Evolutionary conservation across 2,113 vertebrate species (phyloP).

Genomic region (Podocnemis expansa): DNA sequence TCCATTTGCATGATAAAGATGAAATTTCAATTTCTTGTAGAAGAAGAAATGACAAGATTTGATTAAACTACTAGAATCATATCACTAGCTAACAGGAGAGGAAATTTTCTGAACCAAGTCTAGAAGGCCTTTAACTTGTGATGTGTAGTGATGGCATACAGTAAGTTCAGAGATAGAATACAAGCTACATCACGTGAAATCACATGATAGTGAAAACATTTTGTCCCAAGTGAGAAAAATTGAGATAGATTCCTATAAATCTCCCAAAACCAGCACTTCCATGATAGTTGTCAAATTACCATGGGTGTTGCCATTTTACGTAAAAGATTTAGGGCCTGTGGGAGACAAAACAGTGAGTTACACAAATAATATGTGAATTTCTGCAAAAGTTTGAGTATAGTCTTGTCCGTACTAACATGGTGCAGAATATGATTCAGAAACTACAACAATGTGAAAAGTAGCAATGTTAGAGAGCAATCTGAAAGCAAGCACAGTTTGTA

Average conservation of each 20-base stretch:
- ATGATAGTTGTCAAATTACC: rapidly evolving
- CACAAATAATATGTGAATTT: not conserved
- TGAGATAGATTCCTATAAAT: not conserved
- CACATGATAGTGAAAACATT: rapidly evolving
- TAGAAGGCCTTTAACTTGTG: not conserved
- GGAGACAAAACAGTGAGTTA: rapidly evolving
- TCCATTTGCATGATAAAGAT: not conserved
- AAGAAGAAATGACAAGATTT: not conserved
- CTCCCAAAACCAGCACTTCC: not conserved
- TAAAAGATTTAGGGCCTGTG: rapidly evolving
- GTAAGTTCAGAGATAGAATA: not conserved
- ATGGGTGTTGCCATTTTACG: not conserved
- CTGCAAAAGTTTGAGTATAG: rapidly evolving
- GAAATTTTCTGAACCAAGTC: not conserved
- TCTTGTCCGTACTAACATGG: not conserved
- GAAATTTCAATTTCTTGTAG: not conserved
- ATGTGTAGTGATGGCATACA: not conserved
- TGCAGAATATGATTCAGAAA: not conserved
- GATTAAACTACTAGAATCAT: no score
- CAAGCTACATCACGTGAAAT: rapidly evolving
- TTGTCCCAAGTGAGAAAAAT: rapidly evolving
- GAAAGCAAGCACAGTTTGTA: rapidly evolving
- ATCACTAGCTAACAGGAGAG: not conserved
- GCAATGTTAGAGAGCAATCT: not conserved
- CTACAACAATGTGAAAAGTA: not conserved